Base-by-base conservation (phyloP, 53 echinoderm and acorn worm species). In the Luidia sarsii region DNA sequence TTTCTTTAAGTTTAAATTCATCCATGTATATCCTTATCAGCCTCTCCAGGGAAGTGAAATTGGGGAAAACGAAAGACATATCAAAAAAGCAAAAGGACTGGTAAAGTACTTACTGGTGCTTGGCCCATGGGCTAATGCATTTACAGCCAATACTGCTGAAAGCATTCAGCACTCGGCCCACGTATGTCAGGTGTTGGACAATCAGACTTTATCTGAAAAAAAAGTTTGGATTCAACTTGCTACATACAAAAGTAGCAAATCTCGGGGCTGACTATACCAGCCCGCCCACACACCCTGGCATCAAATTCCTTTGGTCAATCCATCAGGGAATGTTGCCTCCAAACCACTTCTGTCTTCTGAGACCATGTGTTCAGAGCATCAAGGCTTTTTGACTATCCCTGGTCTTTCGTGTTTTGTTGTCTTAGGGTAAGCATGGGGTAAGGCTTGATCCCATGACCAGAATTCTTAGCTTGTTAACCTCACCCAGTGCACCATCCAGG, bases 381-480 rank as follows among this genome's bases (percentile, higher is more conserved):
- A 57, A 25, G 15, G 14, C 32, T n/a, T n/a, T n/a, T n/a, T n/a
- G n/a, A n/a, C n/a, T n/a, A n/a, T n/a, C 41, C 41, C 41, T 11
- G 6, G 6, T 41, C 11, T 41, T 41, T 41, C 11, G 41, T 41
- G 41, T 41, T 11, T 41, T 41, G 6, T 41, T 41, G 41, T 41
- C 6, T 7, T 41, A 41, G 6, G 41, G 41, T 41, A 6, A 11
- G 41, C 41, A 41, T 11, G 11, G 41, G 71, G 14, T n/a, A 34
- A n/a, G 9, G 27, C 72, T 55, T 72, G 72, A 72, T 72, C 72
- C 39, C 28, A 56, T 72, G 72, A 72, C 72, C 72, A 72, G 72
- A 72, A 54, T 54, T 72, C 72, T 72, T 72, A 72, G 55, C 56
- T 56, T 54, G 15, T 55, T 16, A 37, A 27, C 54, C 72, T 25